Evolutionary conservation across 2,888 invertebrate genomes (phyloP).

Genomic region (Limnephilus marmoratus): DNA sequence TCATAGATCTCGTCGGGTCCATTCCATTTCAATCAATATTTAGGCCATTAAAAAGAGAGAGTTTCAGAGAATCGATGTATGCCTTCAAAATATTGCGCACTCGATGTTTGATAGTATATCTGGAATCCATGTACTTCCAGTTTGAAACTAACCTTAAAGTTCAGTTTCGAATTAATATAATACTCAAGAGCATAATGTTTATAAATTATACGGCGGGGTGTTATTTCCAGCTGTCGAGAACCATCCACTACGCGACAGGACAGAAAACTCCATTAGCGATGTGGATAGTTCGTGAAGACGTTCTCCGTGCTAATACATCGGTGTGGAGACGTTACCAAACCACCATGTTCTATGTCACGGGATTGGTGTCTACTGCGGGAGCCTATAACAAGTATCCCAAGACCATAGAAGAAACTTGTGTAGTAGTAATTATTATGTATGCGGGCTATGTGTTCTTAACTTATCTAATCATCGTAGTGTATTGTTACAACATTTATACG

Average conservation of each 20-base stretch:
- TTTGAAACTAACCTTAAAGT: conserved; percentile 38
- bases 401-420: neutral
- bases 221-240: conserved; percentile 51
- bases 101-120: conserved; percentile 48
- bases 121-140: conserved; percentile 48
- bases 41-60: neutral
- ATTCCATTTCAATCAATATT: conserved; percentile 51
- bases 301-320: neutral
- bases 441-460: conserved; percentile 43
- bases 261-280: neutral
- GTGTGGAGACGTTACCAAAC: conserved; percentile 51
- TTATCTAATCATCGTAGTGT: conserved; percentile 40
- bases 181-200: conserved; percentile 48
- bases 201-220: conserved; percentile 36
- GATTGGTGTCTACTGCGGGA: conserved; percentile 53
- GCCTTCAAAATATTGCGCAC: conserved; percentile 51
- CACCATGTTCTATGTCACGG: conserved; percentile 53
- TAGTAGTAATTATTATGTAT: conserved; percentile 37
- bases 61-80: conserved; percentile 36
- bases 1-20: conserved; percentile 51
- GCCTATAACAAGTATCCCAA: conserved; percentile 14
- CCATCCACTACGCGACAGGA: conserved; percentile 21
- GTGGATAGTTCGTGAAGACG: conserved; percentile 46
- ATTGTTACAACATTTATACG: conserved; percentile 13
- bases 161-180: conserved; percentile 26